Conservation (phyloP, 35 echinoderm and acorn worm genomes). For the Stichopus chloronotus region DNA sequence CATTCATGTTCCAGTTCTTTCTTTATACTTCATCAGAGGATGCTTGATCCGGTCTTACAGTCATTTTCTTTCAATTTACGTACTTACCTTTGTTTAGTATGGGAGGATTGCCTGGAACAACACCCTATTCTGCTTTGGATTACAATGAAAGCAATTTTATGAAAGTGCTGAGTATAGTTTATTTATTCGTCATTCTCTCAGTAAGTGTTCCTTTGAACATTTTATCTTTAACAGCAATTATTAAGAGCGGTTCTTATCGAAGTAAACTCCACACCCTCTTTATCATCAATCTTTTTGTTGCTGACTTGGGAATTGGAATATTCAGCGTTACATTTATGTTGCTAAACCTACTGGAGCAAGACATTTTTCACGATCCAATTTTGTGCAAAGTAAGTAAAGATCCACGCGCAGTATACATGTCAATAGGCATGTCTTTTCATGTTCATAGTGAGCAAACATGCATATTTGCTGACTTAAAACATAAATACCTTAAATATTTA, state of each 20-base stretch:
- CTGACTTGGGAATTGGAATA: not conserved
- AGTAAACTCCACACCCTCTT: constrained; percentile 2
- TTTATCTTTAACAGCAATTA: not conserved
- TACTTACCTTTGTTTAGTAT: too few species aligned
- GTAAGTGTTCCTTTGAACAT: not conserved
- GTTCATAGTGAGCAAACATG: too few species aligned
- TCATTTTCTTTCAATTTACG: too few species aligned
- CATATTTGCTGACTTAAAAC: too few species aligned
- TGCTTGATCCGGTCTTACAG: too few species aligned
- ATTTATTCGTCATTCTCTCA: not conserved
- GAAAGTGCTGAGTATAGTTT: not conserved
- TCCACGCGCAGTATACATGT: too few species aligned
- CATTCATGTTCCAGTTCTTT: too few species aligned
- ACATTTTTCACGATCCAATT: not conserved
- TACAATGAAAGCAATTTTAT: not conserved
- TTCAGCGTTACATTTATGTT: not conserved
- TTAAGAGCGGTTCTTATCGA: not conserved
- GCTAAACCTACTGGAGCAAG: not conserved
- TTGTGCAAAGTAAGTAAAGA: constrained; percentile 9
- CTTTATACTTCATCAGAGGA: too few species aligned
- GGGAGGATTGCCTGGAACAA: too few species aligned
- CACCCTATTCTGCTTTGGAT: too few species aligned
- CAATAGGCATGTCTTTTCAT: too few species aligned
- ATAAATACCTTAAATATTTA: too few species aligned
- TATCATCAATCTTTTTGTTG: constrained; percentile 23